Evolutionary conservation across 2,113 vertebrate species (phyloP).

Genomic region (Pteruthius melanotis): DNA sequence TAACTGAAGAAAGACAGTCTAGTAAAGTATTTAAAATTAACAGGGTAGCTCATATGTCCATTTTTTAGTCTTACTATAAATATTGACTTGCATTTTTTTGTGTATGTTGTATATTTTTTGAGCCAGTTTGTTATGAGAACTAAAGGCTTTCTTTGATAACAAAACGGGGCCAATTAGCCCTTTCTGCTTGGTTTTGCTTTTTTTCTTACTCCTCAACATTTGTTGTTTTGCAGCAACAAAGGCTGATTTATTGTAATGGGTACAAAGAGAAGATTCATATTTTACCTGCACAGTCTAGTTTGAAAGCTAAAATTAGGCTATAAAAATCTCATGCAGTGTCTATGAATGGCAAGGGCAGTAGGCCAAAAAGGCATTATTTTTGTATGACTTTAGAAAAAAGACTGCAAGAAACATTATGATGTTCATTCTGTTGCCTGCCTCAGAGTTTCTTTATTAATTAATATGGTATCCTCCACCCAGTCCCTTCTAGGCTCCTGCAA

Average conservation of each 20-base stretch:
- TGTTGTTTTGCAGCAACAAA: not conserved
- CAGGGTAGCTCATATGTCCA: not conserved
- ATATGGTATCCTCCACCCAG: rapidly evolving
- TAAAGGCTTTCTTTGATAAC: not conserved
- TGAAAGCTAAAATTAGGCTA: not conserved
- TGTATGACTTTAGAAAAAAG: not conserved
- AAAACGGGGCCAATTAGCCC: not conserved
- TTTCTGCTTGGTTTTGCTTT: not conserved
- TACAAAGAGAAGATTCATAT: not conserved
- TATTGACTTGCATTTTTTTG: not conserved
- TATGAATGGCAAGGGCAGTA: not conserved
- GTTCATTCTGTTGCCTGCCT: not conserved
- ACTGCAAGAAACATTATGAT: not conserved
- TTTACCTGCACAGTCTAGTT: not conserved
- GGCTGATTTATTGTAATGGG: not conserved
- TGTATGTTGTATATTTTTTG: not conserved
- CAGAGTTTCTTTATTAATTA: not conserved
- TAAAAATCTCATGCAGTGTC: not conserved
- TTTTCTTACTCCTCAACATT: not conserved
- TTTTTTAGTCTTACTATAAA: not conserved
- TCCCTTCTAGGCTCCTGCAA: not conserved
- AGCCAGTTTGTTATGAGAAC: not conserved
- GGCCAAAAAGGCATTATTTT: not conserved
- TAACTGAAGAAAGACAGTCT: not conserved
- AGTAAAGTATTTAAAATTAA: not conserved